These are phyloP conservation scores for Hydrolagus affinis DNA, from an alignment of 2,113 vertebrate species.

Conservation along the genomic window DNA sequence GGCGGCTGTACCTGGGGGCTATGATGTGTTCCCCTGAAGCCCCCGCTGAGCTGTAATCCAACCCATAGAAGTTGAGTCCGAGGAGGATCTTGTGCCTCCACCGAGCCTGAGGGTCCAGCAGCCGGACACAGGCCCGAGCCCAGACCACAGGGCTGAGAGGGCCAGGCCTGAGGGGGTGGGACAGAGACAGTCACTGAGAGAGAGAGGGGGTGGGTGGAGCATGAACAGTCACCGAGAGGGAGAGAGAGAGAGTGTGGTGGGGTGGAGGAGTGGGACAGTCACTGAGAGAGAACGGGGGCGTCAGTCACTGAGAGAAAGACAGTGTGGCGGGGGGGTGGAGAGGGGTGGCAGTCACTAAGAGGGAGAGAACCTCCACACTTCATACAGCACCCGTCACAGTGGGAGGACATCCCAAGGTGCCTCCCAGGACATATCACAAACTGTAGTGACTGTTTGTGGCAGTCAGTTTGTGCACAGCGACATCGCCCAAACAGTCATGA, in stretches of 20 bases:
- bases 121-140: constrained; percentile 77
- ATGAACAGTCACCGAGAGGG: neutral
- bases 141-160: constrained; percentile 82
- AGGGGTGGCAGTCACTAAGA: too few species aligned
- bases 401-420: too few species aligned
- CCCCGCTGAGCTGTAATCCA: constrained; percentile 71
- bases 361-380: too few species aligned
- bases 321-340: too few species aligned
- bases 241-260: neutral
- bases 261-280: neutral
- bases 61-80: constrained; percentile 84
- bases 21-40: constrained; percentile 69
- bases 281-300: neutral
- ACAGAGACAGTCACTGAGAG: neutral
- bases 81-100: constrained; percentile 90
- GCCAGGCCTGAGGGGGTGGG: constrained; percentile 81
- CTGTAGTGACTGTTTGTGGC: too few species aligned
- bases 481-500: too few species aligned
- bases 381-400: too few species aligned
- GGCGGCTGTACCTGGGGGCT: constrained; percentile 60
- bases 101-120: constrained; percentile 69
- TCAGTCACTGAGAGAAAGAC: too few species aligned
- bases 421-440: too few species aligned
- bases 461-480: too few species aligned
- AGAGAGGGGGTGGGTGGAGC: too few species aligned